Base-by-base conservation (phyloP, 2,797 vertebrate species). In the Gambusia yucatana region DNA sequence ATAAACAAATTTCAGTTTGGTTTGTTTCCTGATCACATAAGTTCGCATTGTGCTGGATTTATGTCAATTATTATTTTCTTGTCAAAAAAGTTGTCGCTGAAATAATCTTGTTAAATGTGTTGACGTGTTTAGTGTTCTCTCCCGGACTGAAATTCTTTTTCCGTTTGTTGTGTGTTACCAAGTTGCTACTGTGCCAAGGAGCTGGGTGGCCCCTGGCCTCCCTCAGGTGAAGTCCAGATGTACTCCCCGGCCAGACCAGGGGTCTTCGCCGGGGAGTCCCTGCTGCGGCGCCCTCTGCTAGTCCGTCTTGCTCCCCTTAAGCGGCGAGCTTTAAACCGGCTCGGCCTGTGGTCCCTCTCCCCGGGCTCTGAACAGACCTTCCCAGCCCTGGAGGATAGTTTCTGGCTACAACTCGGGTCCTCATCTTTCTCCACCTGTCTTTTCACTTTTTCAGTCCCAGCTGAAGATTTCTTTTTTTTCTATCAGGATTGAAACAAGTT, bases 151-250 rank as follows among this genome's bases (percentile, higher is more conserved):
- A 41, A 52, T 70, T 82, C 63, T 73, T 25, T 41, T 46, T 76
- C 73, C 83, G 61, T 80, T 76, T 50, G 67, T 25, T 87, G 77
- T 83, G 76, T 72, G 84, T 78, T 71, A 75, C 79, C 76, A 72
- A 57, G 77, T 74, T 43, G 76, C 77, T 82, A 77, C 85, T 82
- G 71, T 86, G 75, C 80, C 85, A 84, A 85, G 13, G 84, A 88
- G 90, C 90, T 79, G 89, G 92, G 91, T 86, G 87, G 91, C 91
- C 91, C 65, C 55, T 87, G 80, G 89, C 86, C 90, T 94, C 92
- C 94, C 95, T 86, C 91, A 93, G 93, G 94, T 94, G 92, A 92
- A 89, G 91, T 91, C 90, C 80, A 92, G 89, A 95, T 94, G 94
- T 94, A 33, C 33, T 33, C 33, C 33, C 33, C 33, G 1, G 33